Evolutionary conservation across 2,888 invertebrate species (phyloP).

Genomic region (Andrena dorsata): DNA sequence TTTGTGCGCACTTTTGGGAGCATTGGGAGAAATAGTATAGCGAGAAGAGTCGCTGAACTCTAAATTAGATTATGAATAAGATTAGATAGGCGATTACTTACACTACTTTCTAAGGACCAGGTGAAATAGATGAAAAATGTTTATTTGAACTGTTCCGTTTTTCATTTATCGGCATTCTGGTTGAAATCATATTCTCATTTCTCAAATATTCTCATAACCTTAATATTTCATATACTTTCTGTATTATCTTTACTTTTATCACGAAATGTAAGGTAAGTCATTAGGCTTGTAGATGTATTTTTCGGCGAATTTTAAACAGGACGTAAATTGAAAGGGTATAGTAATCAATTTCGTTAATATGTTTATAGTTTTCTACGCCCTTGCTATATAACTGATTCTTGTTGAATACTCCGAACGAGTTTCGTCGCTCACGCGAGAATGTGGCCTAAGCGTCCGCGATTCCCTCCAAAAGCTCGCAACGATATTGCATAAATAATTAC

Average conservation of each 20-base stretch:
- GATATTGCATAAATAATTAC: slow-evolving; percentile 7
- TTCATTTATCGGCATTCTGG: neutral
- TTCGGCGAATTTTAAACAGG: no score
- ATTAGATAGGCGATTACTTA: no score
- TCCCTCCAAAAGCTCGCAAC: slow-evolving; percentile 1
- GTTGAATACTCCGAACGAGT: neutral
- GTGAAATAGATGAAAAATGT: neutral
- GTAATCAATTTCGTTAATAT: neutral
- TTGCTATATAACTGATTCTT: neutral
- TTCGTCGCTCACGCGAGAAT: neutral
- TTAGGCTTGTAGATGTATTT: no score
- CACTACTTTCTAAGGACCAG: neutral
- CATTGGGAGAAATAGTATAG: neutral
- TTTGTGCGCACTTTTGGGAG: neutral
- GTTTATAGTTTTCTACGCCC: neutral
- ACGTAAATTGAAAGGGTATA: no score
- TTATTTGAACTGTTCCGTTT: neutral
- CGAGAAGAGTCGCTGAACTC: no score
- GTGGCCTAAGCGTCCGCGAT: neutral
- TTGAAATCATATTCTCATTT: neutral
- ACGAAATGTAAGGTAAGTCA: no score
- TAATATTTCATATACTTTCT: neutral
- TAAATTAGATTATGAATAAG: no score
- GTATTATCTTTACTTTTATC: neutral
- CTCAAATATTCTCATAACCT: neutral